phyloP scores from a whole-genome alignment of 2,888 invertebrate species.

The Zaprionus lineosus region DNA sequence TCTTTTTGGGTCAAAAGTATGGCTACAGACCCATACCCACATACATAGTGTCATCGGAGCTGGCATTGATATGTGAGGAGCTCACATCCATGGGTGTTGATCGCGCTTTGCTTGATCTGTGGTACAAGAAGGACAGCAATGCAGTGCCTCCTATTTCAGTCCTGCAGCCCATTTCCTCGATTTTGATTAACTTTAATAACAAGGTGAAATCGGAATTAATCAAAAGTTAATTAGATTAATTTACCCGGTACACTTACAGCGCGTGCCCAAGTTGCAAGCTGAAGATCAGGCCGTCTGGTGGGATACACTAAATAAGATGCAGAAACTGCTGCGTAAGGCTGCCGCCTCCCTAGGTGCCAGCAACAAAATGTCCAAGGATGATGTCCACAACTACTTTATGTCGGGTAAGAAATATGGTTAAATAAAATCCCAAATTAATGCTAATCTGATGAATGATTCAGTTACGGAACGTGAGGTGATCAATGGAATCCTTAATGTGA shows the following conservation, averaged over 20 bases:
- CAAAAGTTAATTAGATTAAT: too few species aligned
- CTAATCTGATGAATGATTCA: slow-evolving; percentile 79
- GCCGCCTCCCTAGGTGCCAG: slow-evolving; percentile 92
- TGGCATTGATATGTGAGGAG: slow-evolving; percentile 93
- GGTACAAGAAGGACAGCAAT: slow-evolving; percentile 98
- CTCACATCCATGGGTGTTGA: slow-evolving; percentile 92
- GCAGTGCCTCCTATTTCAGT: slow-evolving; percentile 97
- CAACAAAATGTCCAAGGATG: slow-evolving; percentile 94
- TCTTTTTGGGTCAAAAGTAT: slow-evolving; percentile 98
- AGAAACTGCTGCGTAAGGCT: slow-evolving; percentile 95
- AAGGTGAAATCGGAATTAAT: slow-evolving; percentile 90
- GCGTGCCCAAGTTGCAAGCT: slow-evolving; percentile 96
- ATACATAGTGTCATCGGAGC: slow-evolving; percentile 94
- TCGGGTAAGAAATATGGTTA: slow-evolving; percentile 87
- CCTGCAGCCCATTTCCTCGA: slow-evolving; percentile 97
- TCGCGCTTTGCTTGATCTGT: slow-evolving; percentile 91
- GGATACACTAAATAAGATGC: slow-evolving; percentile 97
- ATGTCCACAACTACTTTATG: slow-evolving; percentile 99
- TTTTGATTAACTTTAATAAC: slow-evolving; percentile 98
- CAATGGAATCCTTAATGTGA: slow-evolving; percentile 95
- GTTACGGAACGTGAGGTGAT: slow-evolving; percentile 99
- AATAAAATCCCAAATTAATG: background rate
- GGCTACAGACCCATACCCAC: slow-evolving; percentile 99
- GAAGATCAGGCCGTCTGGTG: slow-evolving; percentile 99
- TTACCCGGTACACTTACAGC: too few species aligned